phyloP scores from a whole-genome alignment of 1,140 invertebrate genomes.

The Globodera rostochiensis region DNA sequence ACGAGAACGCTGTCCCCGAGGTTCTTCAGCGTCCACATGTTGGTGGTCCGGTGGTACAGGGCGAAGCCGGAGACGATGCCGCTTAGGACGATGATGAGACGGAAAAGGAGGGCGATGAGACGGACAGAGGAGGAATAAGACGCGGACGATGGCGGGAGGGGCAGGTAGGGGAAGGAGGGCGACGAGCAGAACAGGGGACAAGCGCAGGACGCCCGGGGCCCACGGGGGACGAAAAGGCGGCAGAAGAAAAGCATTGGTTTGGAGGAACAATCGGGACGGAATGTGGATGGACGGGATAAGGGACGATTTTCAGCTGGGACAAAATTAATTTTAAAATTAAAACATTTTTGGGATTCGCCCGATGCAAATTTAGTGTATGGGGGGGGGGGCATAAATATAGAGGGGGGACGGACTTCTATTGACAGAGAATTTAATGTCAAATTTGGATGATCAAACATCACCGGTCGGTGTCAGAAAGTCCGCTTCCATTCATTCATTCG shows the following conservation, averaged over 20 bases:
- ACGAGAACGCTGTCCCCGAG: conserved; percentile 57
- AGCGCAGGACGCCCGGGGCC: background rate
- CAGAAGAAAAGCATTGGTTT: background rate
- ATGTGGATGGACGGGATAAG: background rate
- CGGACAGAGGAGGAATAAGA: background rate
- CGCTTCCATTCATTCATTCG: too few relatives aligned
- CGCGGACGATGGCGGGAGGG: too few relatives aligned
- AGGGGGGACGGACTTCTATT: too few relatives aligned
- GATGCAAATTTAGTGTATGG: background rate
- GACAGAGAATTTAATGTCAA: too few relatives aligned
- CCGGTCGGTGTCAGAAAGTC: too few relatives aligned
- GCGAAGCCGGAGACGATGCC: conserved; percentile 47
- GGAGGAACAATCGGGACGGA: background rate
- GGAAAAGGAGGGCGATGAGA: background rate
- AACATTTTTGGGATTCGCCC: background rate
- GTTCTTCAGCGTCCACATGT: conserved; percentile 64
- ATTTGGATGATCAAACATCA: too few relatives aligned
- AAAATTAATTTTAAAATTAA: background rate
- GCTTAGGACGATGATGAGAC: background rate
- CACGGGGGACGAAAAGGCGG: background rate
- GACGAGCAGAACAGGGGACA: background rate
- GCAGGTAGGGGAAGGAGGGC: background rate
- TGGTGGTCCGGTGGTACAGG: conserved; percentile 64
- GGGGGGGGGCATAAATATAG: too few relatives aligned
- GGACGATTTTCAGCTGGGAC: background rate